phyloP scores from a whole-genome alignment of 2,888 invertebrate genomes.

The Sylvicola fuscatus region DNA sequence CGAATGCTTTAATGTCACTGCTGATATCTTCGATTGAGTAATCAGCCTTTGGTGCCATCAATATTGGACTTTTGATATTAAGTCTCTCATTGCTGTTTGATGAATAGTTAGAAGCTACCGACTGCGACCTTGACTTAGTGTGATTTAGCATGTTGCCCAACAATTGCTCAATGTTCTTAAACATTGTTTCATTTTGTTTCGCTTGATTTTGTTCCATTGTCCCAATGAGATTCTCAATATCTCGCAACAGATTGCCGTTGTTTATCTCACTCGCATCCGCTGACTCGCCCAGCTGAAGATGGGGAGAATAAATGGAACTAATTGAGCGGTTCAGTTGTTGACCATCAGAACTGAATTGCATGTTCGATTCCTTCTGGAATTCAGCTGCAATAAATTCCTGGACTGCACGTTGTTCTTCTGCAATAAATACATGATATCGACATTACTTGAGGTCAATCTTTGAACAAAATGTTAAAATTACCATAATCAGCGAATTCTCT shows the following conservation, averaged over 20 bases:
- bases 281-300: too few relatives aligned
- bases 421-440: too few relatives aligned
- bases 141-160: slow-evolving; percentile 14
- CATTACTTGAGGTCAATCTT: too few relatives aligned
- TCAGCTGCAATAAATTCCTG: too few relatives aligned
- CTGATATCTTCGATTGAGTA: slow-evolving; percentile 7
- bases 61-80: slow-evolving; percentile 22
- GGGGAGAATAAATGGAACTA: too few relatives aligned
- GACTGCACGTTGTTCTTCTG: too few relatives aligned
- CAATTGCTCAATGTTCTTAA: slow-evolving; percentile 20
- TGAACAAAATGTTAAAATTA: too few relatives aligned
- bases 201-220: slow-evolving; percentile 25
- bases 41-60: slow-evolving; percentile 4
- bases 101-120: slow-evolving; percentile 10
- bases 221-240: slow-evolving; percentile 24
- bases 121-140: slow-evolving; percentile 7
- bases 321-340: too few relatives aligned
- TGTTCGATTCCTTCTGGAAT: too few relatives aligned
- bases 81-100: slow-evolving; percentile 14
- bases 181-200: slow-evolving; percentile 18
- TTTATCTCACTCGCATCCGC: slow-evolving; percentile 2
- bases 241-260: slow-evolving; percentile 19
- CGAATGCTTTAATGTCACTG: slow-evolving; percentile 21
- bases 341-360: too few relatives aligned
- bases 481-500: slow-evolving; percentile 19